Evolutionary conservation across 2,113 vertebrate species (phyloP), one percentile per base, ranked within the genome.

Genomic region (Empidonax alnorum): DNA sequence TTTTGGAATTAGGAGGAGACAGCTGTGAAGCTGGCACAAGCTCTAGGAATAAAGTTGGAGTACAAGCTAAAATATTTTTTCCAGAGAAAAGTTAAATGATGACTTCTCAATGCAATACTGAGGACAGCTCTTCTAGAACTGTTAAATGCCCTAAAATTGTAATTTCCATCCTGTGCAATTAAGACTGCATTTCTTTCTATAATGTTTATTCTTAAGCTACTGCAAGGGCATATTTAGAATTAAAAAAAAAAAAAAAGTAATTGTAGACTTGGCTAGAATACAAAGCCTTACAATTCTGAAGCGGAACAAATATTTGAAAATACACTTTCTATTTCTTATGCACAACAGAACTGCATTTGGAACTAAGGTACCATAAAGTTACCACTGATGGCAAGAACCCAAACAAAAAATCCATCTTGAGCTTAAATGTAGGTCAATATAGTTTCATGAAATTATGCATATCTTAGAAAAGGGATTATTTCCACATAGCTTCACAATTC

Each of bases 11-110:
- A 63, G 55, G 25, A 90, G 42, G 65, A 91, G 83, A 81, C 83
- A 96, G 82, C 77, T 94, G 90, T 80, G 86, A 86, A 96, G 74
- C 67, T 97, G 97, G 90, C 87, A 79, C 58, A 63, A 30, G 44
- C 62, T 44, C 49, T 61, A 87, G 35, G 72, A 95, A 93, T 80
- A 83, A 94, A 96, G 80, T 76, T 91, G 61, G 59, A 91, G 35
- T 69, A 79, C 79, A 85, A 90, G 59, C 62, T 82, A 80, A 88
- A 92, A 89, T 31, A 77, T 30, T 87, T 94, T 87, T 86, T 65
- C 71, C 46, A 72, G 27, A 88, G 50, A 61, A 35, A 93, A 83
- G 50, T 68, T 76, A 42, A 55, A 95, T 78, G 10, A 94, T 56
- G 53, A 87, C 10, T 93, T 90, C 41, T 46, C 84, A 90, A 78